Evolutionary conservation across 2,113 vertebrate species (phyloP).

Genomic region (Gobiocypris rarus): DNA sequence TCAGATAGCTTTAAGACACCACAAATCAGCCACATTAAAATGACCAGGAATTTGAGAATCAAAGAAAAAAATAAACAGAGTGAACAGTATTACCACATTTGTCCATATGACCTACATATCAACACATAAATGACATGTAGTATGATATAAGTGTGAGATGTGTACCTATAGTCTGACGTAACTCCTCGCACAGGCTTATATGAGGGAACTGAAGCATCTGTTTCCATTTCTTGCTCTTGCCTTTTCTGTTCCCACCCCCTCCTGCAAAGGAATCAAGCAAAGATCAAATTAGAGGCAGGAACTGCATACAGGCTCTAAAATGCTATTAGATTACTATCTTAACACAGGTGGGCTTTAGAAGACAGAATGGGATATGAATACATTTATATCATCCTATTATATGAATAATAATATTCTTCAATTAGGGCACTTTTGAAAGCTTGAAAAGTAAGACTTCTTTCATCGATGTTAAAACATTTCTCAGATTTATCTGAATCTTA

Average conservation of each 20-base stretch:
- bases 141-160: neutral
- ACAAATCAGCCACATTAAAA: neutral
- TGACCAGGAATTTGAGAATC: neutral
- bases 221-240: constrained; percentile 99
- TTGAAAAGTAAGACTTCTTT: constrained; percentile 1
- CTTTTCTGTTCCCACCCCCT: constrained; percentile 94
- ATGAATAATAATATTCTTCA: neutral
- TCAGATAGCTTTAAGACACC: neutral
- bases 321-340: constrained; percentile 52
- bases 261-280: constrained; percentile 76
- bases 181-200: constrained; percentile 93
- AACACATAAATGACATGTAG: neutral
- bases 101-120: neutral
- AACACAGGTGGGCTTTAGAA: constrained; percentile 34
- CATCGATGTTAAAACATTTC: neutral
- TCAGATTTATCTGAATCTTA: neutral
- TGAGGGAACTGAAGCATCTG: constrained; percentile 99
- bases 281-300: constrained; percentile 54
- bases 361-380: constrained; percentile 26
- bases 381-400: neutral
- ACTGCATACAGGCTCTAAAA: constrained; percentile 42
- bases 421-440: constrained; percentile 10
- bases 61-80: too few species aligned
- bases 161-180: constrained; percentile 88
- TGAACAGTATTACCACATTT: neutral